phyloP scores from a whole-genome alignment of 1,140 invertebrate genomes.

The Formica selysi region DNA sequence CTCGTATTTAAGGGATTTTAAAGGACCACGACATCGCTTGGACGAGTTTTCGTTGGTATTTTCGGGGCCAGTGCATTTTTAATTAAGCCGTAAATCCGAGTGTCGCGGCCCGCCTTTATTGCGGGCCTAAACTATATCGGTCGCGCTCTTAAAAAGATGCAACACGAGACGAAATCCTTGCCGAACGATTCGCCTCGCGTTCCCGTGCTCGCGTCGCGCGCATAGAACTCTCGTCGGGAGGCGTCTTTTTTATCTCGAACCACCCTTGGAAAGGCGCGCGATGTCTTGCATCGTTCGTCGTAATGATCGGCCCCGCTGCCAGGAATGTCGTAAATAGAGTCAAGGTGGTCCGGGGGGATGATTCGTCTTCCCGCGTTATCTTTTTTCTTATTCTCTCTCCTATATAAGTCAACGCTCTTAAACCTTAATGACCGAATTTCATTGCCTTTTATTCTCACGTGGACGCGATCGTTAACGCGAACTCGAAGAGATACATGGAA shows the following conservation, averaged over 20 bases:
- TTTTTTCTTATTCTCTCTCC: neutral
- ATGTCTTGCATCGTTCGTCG: slow-evolving; percentile 13
- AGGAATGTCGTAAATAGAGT: slow-evolving; percentile 71
- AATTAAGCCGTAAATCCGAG: slow-evolving; percentile 82
- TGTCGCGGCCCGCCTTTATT: slow-evolving; percentile 75
- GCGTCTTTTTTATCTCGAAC: slow-evolving; percentile 61
- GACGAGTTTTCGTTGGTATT: slow-evolving; percentile 74
- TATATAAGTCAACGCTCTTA: slow-evolving; percentile 36
- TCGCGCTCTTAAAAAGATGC: slow-evolving; percentile 65
- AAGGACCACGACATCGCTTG: slow-evolving; percentile 65
- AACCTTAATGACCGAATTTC: slow-evolving; percentile 66
- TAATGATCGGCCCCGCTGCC: slow-evolving; percentile 65
- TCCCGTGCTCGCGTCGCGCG: slow-evolving; percentile 42
- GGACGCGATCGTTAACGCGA: slow-evolving; percentile 60
- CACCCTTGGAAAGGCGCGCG: slow-evolving; percentile 55
- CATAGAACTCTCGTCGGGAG: neutral
- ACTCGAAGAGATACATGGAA: slow-evolving; percentile 38
- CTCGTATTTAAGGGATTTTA: slow-evolving; percentile 81
- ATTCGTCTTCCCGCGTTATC: neutral
- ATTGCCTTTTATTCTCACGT: slow-evolving; percentile 72
- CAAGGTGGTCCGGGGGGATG: slow-evolving; percentile 70
- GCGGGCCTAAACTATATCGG: slow-evolving; percentile 77
- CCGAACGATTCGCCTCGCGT: slow-evolving; percentile 22
- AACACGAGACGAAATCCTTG: slow-evolving; percentile 47
- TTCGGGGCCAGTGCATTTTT: slow-evolving; percentile 74